Base-by-base conservation (phyloP, 2,113 vertebrate species). In the Pseudopipra pipra region DNA sequence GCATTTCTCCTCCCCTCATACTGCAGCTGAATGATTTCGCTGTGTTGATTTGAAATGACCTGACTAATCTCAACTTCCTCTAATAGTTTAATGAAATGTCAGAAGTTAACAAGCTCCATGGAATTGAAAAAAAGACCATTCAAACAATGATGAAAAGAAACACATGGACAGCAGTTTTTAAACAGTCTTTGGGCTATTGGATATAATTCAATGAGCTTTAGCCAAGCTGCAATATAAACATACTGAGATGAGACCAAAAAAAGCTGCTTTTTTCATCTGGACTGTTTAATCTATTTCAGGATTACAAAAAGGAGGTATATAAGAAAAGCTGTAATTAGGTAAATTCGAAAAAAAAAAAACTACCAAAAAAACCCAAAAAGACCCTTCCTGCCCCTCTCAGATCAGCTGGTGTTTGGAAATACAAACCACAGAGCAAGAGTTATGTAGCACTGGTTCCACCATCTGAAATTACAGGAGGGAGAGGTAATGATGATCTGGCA, bases 111-210 rank as follows among this genome's bases (percentile, higher is more conserved):
- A 90, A 94, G 92, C 80, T 81, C 88, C 68, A 71, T 0, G 4
- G 93, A 90, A 85, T 16, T 95, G 90, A 93, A 93, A 95, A 95
- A 96, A 96, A 94, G 90, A 68, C 76, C 95, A 94, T 96, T 92
- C 92, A 96, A 96, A 96, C 92, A 94, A 72, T 43, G 70, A 96
- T 96, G 93, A 97, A 96, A 96, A 92, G 95, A 96, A 96, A 94
- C 96, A 96, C 92, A 95, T 37, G 88, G 82, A 88, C 90, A 96
- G 90, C 96, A 96, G 73, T 96, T 97, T 96, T 94, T 61, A 84
- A 95, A 88, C 47, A 62, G 88, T 92, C 91, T 90, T 94, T 90
- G 52, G 90, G 70, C 76, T 75, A 84, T 46, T 95, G 95, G 93
- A 95, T 90, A 93, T 93, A 93, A 96, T 93, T 97, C 88, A 94